Evolutionary conservation across 2,888 invertebrate genomes (phyloP).

Genomic region (Amorpha juglandis): DNA sequence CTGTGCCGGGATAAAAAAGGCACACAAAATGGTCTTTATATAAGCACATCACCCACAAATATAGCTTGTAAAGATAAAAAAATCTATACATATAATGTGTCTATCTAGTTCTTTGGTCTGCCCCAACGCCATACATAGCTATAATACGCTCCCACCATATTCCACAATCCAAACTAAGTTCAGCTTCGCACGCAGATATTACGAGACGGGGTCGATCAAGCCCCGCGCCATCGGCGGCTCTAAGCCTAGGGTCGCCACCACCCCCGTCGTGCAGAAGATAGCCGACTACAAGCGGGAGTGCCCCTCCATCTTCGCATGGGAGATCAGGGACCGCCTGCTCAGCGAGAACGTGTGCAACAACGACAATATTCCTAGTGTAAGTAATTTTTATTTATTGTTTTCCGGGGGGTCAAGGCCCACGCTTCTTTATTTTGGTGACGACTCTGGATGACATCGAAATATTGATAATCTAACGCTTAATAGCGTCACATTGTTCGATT

Average conservation of each 20-base stretch:
- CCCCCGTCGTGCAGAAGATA: conserved; percentile 96
- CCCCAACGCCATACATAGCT: conserved; percentile 15
- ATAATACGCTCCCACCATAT: conserved; percentile 51
- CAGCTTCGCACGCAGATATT: conserved; percentile 90
- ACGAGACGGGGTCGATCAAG: conserved; percentile 98
- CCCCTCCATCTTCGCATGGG: conserved; percentile 99
- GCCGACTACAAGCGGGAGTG: conserved; percentile 98
- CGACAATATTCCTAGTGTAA: conserved; percentile 99
- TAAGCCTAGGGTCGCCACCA: conserved; percentile 97
- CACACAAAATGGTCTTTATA: too few species aligned
- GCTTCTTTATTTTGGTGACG: too few species aligned
- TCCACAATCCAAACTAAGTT: conserved; percentile 76
- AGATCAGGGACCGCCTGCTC: conserved; percentile 96
- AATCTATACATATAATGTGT: too few species aligned
- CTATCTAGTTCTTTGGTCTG: too few species aligned
- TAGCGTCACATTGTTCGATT: too few species aligned
- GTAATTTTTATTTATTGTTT: conserved; percentile 74
- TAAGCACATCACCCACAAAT: too few species aligned
- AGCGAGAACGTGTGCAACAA: conserved; percentile 98
- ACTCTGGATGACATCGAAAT: too few species aligned
- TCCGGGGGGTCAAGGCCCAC: not conserved
- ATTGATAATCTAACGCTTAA: too few species aligned
- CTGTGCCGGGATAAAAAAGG: too few species aligned
- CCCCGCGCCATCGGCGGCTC: conserved; percentile 98
- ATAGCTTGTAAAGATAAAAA: too few species aligned